Conservation (phyloP, 2,888 invertebrate species). For the Cephus rjabovi region DNA sequence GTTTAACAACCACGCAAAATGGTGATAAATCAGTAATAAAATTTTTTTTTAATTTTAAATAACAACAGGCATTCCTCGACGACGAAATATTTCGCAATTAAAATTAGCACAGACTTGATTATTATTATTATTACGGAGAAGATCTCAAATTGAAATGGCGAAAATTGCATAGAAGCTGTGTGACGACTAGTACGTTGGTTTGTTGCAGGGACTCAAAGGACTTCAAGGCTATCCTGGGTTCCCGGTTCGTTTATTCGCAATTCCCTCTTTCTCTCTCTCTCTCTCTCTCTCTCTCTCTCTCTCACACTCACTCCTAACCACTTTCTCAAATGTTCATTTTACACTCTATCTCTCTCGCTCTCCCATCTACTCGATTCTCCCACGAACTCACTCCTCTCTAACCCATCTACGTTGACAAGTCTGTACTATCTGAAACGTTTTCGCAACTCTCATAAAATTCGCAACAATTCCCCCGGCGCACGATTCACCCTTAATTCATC, state of each 20-base stretch:
- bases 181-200: constrained; percentile 46
- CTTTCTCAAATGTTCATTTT: too few relatives aligned
- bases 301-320: constrained; percentile 10
- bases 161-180: constrained; percentile 6
- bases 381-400: constrained; percentile 8
- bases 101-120: too few relatives aligned
- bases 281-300: constrained; percentile 4
- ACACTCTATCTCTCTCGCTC: background rate
- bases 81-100: too few relatives aligned
- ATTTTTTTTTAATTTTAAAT: too few relatives aligned
- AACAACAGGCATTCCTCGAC: too few relatives aligned
- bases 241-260: constrained; percentile 67
- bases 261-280: constrained; percentile 19
- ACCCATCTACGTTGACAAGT: too few relatives aligned
- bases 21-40: too few relatives aligned
- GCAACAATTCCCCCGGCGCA: background rate
- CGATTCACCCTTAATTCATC: background rate
- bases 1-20: too few relatives aligned
- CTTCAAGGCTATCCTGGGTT: constrained; percentile 71
- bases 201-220: constrained; percentile 71
- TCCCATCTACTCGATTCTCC: background rate
- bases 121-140: background rate
- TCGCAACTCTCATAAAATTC: background rate
- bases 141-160: background rate
- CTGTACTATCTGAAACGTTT: background rate